These are phyloP conservation scores for Cynodonichthys magdalenae DNA, from an alignment of 2,797 vertebrate genomes.

Conservation along the genomic window DNA sequence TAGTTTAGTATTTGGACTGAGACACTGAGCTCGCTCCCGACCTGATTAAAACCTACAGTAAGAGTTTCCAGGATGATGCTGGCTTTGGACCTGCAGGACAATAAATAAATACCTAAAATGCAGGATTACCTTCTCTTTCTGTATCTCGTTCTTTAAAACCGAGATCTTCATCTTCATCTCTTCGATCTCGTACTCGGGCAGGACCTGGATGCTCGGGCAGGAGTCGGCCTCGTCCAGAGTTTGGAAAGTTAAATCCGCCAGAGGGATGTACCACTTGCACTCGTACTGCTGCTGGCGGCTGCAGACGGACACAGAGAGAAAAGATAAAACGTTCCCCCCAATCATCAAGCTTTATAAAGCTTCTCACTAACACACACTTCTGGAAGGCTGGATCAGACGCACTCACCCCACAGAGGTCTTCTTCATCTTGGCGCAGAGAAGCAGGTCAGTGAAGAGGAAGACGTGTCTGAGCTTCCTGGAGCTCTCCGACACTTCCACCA, in stretches of 20 bases:
- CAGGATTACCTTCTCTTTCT: constrained; percentile 91
- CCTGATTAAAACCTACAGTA: neutral
- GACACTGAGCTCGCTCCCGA: neutral
- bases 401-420: constrained; percentile 92
- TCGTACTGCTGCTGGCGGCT: constrained; percentile 98
- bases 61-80: neutral
- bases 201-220: constrained; percentile 89
- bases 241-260: constrained; percentile 93
- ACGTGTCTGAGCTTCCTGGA: constrained; percentile 95
- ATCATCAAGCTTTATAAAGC: no score
- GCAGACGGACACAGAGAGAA: neutral
- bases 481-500: constrained; percentile 96
- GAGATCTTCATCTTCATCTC: constrained; percentile 99
- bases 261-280: constrained; percentile 98
- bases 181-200: constrained; percentile 94
- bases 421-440: constrained; percentile 98
- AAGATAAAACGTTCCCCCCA: no score
- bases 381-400: neutral
- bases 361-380: neutral
- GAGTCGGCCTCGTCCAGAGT: constrained; percentile 91
- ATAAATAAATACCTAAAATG: neutral
- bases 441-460: constrained; percentile 97
- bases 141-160: constrained; percentile 92
- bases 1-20: neutral
- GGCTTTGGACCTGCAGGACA: constrained; percentile 2